Percentiles rank a stretch among this genome's conserved stretches.
Evolutionary conservation across 1,140 invertebrate genomes (phyloP).

Genomic region (Procambarus clarkii): DNA sequence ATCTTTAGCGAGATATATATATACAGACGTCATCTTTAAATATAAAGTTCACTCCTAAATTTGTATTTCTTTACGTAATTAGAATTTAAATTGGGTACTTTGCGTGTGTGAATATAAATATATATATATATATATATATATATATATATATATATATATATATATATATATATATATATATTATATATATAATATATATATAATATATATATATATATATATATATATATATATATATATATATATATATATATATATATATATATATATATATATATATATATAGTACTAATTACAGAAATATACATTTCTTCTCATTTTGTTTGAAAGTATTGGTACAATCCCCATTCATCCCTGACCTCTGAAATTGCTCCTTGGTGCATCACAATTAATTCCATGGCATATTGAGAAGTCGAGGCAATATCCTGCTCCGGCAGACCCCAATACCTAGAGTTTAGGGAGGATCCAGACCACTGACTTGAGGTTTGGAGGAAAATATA

Average conservation of each 20-base stretch:
- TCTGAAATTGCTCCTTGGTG: neutral
- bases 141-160: neutral
- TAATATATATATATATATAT: neutral
- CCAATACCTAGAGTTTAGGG: neutral
- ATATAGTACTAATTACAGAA: neutral
- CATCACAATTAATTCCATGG: conserved; percentile 1
- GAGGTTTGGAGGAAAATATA: neutral
- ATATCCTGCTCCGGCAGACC: neutral
- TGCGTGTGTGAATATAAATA: no score
- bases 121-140: no score
- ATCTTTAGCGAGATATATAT: no score
- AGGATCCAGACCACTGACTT: neutral
- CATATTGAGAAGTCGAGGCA: conserved; percentile 3
- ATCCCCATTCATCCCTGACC: neutral
- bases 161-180: neutral
- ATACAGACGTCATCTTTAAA: no score
- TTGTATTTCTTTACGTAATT: no score
- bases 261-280: no score
- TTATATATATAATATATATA: no score
- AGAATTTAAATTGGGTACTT: no score
- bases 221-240: neutral
- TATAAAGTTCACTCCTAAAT: no score
- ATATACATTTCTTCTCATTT: neutral
- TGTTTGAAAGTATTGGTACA: neutral
- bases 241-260: neutral